These are phyloP conservation scores for Spea bombifrons DNA, from an alignment of 2,113 vertebrate species.

Conservation along the genomic window DNA sequence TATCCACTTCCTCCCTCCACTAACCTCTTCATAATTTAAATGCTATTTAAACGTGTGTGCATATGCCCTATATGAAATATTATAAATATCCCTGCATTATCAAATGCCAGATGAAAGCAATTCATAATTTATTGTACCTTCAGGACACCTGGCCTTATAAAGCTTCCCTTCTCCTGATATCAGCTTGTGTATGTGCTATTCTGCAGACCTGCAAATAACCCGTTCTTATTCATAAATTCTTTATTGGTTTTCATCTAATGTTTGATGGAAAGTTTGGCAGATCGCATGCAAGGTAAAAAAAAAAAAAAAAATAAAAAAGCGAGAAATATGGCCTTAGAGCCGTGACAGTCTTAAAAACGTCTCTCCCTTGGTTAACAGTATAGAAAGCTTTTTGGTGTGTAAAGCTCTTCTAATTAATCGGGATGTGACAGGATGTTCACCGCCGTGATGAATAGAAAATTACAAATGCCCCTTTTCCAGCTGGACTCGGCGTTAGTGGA, in stretches of 20 bases:
- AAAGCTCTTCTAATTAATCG: slow-evolving; percentile 44
- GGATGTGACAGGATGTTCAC: slow-evolving; percentile 46
- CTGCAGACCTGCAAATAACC: slow-evolving; percentile 41
- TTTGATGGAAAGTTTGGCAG: slow-evolving; percentile 48
- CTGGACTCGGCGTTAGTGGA: slow-evolving; percentile 44
- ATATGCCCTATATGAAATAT: slow-evolving; percentile 41
- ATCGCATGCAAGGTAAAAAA: slow-evolving; percentile 5
- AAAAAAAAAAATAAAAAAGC: neutral
- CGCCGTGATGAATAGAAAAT: slow-evolving; percentile 46
- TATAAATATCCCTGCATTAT: slow-evolving; percentile 47
- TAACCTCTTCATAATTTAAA: slow-evolving; percentile 45
- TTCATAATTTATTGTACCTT: slow-evolving; percentile 47
- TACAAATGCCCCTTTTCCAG: slow-evolving; percentile 43
- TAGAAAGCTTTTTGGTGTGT: slow-evolving; percentile 39
- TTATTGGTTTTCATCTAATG: slow-evolving; percentile 45
- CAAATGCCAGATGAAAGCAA: slow-evolving; percentile 49
- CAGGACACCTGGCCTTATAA: slow-evolving; percentile 47
- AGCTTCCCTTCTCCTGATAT: slow-evolving; percentile 43
- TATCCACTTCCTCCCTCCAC: neutral
- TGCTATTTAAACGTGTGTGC: slow-evolving; percentile 40
- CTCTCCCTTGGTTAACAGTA: slow-evolving; percentile 21
- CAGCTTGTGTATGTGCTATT: slow-evolving; percentile 30
- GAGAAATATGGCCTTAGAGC: slow-evolving; percentile 40
- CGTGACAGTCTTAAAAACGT: slow-evolving; percentile 26
- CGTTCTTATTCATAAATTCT: slow-evolving; percentile 49